Evolutionary conservation across 2,113 vertebrate species (phyloP), one percentile per base, ranked within the genome.

Genomic region (Corythoichthys intestinalis): DNA sequence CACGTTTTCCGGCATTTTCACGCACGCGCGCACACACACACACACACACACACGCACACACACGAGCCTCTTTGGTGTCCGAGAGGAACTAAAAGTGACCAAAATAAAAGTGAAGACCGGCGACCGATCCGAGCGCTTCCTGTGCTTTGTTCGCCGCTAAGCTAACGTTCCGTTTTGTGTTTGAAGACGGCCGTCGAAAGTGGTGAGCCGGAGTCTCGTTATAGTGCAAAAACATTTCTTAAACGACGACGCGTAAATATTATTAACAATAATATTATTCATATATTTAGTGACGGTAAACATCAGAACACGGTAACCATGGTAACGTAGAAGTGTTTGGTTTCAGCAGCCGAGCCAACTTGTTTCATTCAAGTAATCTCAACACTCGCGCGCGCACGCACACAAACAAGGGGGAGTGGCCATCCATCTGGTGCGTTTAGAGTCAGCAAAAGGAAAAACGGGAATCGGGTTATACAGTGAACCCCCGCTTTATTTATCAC

Each of bases 311-410:
- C 65, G 78, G 79, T 87, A 78, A 85, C 77, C 80, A 88, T 83
- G 94, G 76, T 71, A 89, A 87, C 81, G 74, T 85, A 95, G 93
- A 96, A 94, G 93, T 93, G 94, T 97, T 98, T 97, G 95, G 93
- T 94, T 95, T 95, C 95, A 97, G 94, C 94, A 98, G 92, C 94
- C 92, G 89, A 91, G 94, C 95, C 94, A 97, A 98, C 94, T 94
- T 93, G 87, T 95, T 96, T 95, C 94, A 93, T 98, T 98, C 97
- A 98, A 98, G 97, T 98, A 97, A 97, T 96, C 92, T 95, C 94
- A 91, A 77, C 81, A 78, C 72, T 56, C 75, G 65, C 63, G 35
- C 72, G 13, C 62, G 57, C 52, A 48, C 69, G 50, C 53, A 71
- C 65, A 67, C 57, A 57, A 87, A 88, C 79, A 81, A 75, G 69